These are phyloP conservation scores for Melierax canorus DNA, from an alignment of 2,113 vertebrate species.

Conservation along the genomic window DNA sequence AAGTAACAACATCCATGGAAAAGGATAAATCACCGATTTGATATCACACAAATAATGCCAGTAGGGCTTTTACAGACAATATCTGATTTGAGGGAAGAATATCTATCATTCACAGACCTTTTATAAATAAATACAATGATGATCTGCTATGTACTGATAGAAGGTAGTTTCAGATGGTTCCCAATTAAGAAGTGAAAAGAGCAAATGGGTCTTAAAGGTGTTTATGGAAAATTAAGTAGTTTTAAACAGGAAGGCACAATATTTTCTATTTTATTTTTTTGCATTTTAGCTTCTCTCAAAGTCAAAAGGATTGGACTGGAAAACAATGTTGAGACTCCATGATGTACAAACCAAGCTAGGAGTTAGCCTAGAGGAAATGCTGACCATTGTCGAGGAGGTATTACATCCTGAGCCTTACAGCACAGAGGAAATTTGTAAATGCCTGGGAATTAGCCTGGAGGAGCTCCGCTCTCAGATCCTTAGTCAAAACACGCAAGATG, in stretches of 20 bases:
- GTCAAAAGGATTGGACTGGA: conserved; percentile 75
- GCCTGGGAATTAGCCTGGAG: conserved; percentile 81
- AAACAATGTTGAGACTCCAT: conserved; percentile 73
- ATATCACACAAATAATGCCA: neutral
- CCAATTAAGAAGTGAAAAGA: neutral
- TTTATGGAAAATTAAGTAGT: neutral
- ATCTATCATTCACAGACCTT: neutral
- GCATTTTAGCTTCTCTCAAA: conserved; percentile 78
- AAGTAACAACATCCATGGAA: neutral
- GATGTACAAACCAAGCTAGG: conserved; percentile 84
- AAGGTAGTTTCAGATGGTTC: neutral
- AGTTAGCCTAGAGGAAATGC: conserved; percentile 86
- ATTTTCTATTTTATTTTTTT: neutral
- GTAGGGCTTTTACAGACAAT: neutral
- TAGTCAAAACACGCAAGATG: conserved; percentile 84
- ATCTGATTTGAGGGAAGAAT: neutral
- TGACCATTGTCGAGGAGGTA: conserved; percentile 81
- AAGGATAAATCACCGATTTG: neutral
- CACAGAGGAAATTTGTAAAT: conserved; percentile 85
- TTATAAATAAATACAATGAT: neutral
- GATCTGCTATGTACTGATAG: neutral
- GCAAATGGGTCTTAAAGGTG: neutral
- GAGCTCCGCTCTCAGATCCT: conserved; percentile 81
- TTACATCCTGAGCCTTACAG: conserved; percentile 89
- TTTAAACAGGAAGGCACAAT: neutral